Evolutionary conservation across 2,888 invertebrate species (phyloP), one percentile per base, ranked within the genome.

Genomic region (Drosophila pseudotalamancana): DNA sequence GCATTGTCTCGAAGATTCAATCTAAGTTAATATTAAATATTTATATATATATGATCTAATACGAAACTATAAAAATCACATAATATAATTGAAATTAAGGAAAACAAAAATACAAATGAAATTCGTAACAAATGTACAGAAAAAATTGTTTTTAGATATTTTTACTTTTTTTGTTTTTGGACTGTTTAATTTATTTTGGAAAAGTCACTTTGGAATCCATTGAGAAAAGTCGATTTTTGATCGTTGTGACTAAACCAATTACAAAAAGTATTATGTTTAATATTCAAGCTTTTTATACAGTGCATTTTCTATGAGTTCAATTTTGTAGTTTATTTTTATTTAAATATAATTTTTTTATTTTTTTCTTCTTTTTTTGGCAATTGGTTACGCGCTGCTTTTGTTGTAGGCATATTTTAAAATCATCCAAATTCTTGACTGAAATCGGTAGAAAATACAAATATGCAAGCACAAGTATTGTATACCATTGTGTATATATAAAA

Each of bases 401-500:
- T 55, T 59, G 27, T 54, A 40, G 56, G 49, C 37, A 49, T 55
- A 34, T 29, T 32, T 42, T 80, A 81, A 83, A 87, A 84, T 81
- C 73, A 69, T 81, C 87, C 82, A 83, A 83, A 87, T 82, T 76
- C 78, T 67, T 84, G 71, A 77, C 78, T 78, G 76, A 78, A 77
- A 72, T 84, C 78, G 72, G 70, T 81, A 71, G 68, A 77, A 77
- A 67, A 64, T 75, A 74, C 84, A 79, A 46, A 51, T 51, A 56
- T 59, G 50, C 62, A 57, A 56, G 59, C 62, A 51, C 35, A 49
- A 34, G 25, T 53, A 70, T 73, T 61, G 49, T 71, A 60, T 56
- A 21, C 32, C 19, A 40, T 48, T 43, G 39, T 67, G 43, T 75
- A 70, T 71, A 69, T 86, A 74, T 72, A 77, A 81, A 81, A 87